Conservation (phyloP, 1,140 invertebrate species). For the Melipona quadrifasciata region DNA sequence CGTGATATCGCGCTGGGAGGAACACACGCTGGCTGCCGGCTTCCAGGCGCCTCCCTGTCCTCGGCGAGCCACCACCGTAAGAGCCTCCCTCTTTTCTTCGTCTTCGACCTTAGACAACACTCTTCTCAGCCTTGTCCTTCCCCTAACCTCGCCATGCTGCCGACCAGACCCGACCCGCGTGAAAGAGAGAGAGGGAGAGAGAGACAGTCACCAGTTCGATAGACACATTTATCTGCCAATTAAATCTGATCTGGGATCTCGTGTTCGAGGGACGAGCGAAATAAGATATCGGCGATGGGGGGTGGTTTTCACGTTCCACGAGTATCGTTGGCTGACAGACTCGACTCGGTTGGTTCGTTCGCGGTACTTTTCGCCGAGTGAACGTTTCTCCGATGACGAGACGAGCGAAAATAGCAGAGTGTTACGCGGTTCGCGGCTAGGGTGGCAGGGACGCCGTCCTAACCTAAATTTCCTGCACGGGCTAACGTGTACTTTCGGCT, state of each 20-base stretch:
- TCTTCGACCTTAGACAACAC: slow-evolving; percentile 28
- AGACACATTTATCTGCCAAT: neutral
- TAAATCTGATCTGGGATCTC: neutral
- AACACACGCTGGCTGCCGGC: neutral
- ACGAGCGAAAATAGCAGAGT: neutral
- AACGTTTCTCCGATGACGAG: neutral
- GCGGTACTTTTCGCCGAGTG: neutral
- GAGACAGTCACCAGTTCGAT: too few relatives aligned
- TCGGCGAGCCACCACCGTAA: slow-evolving; percentile 23
- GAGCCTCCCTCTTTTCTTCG: slow-evolving; percentile 4
- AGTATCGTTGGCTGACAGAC: neutral
- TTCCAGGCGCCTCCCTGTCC: neutral
- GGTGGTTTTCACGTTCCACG: neutral
- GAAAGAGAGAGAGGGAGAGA: neutral
- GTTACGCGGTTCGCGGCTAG: neutral
- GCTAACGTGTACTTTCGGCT: neutral
- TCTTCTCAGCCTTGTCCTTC: neutral
- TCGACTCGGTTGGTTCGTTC: neutral
- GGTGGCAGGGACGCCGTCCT: neutral
- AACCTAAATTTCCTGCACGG: neutral
- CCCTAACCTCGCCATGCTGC: neutral
- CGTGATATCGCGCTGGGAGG: slow-evolving; percentile 29
- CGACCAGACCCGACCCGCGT: neutral
- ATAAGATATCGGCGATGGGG: neutral
- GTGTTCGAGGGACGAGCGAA: neutral